Base-by-base conservation (phyloP, 1,140 invertebrate species). In the Drosophila albomicans region DNA sequence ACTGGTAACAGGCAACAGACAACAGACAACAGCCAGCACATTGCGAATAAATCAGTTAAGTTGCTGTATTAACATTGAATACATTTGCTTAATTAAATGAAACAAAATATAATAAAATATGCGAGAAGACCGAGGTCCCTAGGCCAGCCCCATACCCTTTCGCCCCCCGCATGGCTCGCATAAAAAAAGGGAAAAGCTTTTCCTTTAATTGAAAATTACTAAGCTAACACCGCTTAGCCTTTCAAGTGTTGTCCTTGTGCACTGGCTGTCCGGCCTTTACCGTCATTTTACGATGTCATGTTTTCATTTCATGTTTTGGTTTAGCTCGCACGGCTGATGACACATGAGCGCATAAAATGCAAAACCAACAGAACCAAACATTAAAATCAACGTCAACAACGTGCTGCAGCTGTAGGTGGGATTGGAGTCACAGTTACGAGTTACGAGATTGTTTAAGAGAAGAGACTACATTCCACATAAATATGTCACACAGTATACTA, bases 51-150 rank as follows among this genome's bases (percentile, higher is more conserved):
- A 88, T 88, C 85, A 88, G 85, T 85, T 88, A 85, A 88, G 85
- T 89, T 81, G 81, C 85, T 89, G 81, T 81, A 90, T 89, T 89
- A 90, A 81, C 85, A 90, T 90, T 90, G 85, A 89, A 85, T 89
- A 79, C 86, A 89, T 89, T 89, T 90, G 58, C 65, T 82, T 90
- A 89, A 89, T 89, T 90, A 90, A 89, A 89, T 89, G 68, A 81
- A 78, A 64, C 11, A 54, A 51, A 59, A 46, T 46, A 70, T 64
- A 62, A 59, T 72, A 71, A 70, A 85, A 85, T 70, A 81, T 73
- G 43, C 56, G 35, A 52, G 51, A 32, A 32, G 32, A 8, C 32
- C 30, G 11, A 13, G 16, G 16, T 49, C 8, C 8, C 20, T 25
- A 49, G 11, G 4, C 56, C 3, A 4, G 3, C 20, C 32, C 7